phyloP scores from a whole-genome alignment of 2,888 invertebrate species.

The Thereva unica region DNA sequence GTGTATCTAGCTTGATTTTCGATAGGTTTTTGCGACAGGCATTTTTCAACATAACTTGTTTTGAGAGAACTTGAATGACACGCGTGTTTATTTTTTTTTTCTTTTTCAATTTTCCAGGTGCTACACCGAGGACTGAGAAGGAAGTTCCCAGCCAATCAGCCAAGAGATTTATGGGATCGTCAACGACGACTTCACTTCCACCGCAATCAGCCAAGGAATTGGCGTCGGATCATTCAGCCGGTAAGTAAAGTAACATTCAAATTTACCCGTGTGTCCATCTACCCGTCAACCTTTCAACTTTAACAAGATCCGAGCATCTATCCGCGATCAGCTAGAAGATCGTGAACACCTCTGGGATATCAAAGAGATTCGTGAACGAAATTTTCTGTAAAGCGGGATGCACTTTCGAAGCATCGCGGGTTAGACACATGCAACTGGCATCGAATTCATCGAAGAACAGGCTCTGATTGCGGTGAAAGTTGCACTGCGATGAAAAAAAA shows the following conservation, averaged over 20 bases:
- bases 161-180: too few relatives aligned
- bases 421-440: conserved; percentile 1
- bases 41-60: too few relatives aligned
- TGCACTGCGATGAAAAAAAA: not conserved
- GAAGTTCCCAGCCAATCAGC: too few relatives aligned
- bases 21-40: too few relatives aligned
- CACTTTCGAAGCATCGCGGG: not conserved
- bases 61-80: too few relatives aligned
- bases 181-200: too few relatives aligned
- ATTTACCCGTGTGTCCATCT: too few relatives aligned
- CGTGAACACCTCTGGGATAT: conserved; percentile 1
- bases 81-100: too few relatives aligned
- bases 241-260: conserved; percentile 2
- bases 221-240: conserved; percentile 1
- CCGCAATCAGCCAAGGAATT: conserved; percentile 7
- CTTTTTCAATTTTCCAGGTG: too few relatives aligned
- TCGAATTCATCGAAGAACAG: conserved; percentile 3
- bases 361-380: conserved; percentile 4
- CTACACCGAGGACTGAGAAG: too few relatives aligned
- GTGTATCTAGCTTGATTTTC: too few relatives aligned
- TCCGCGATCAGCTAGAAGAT: not conserved
- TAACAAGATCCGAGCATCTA: not conserved
- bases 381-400: not conserved
- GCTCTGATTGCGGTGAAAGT: conserved; percentile 11
- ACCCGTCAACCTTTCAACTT: conserved; percentile 20